Conservation (phyloP, 1,140 invertebrate species). For the Drosophila subobscura region DNA sequence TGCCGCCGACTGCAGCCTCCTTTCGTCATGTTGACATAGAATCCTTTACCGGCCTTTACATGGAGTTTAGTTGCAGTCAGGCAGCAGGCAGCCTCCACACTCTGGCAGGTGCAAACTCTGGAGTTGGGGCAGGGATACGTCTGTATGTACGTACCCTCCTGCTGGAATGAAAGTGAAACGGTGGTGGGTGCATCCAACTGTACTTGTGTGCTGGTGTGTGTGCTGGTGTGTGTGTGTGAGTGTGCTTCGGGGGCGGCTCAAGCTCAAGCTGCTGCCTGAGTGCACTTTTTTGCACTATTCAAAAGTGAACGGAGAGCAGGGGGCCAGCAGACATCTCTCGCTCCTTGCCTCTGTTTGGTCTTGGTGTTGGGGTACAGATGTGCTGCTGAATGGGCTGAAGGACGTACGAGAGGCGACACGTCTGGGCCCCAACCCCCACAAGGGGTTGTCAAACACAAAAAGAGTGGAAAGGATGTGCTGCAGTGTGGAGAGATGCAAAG, state of each 20-base stretch:
- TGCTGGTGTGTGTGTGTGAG: not conserved
- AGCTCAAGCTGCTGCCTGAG: conserved; percentile 49
- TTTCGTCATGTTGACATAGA: conserved; percentile 71
- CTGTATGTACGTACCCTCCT: not conserved
- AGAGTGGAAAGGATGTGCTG: conserved; percentile 8
- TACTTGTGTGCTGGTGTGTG: not conserved
- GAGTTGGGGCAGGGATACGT: no score
- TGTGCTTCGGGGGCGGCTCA: conserved; percentile 18
- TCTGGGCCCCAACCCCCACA: conserved; percentile 11
- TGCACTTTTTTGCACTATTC: conserved; percentile 80
- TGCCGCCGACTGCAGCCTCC: conserved; percentile 24
- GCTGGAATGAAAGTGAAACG: conserved; percentile 74
- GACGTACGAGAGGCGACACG: conserved; percentile 57
- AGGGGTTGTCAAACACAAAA: conserved; percentile 37
- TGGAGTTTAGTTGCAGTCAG: conserved; percentile 60
- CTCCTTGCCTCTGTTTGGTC: no score
- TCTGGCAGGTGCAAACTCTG: conserved; percentile 50
- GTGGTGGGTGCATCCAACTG: conserved; percentile 57
- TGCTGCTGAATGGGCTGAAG: conserved; percentile 52
- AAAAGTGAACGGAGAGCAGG: conserved; percentile 45
- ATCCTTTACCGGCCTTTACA: conserved; percentile 51
- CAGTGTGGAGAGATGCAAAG: conserved; percentile 26
- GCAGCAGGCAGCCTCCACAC: conserved; percentile 5
- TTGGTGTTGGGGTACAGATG: conserved; percentile 13
- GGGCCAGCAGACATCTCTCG: no score